Percentiles rank a stretch among this genome's conserved stretches.
Evolutionary conservation across 2,113 vertebrate species (phyloP).

Genomic region (Caloenas nicobarica): DNA sequence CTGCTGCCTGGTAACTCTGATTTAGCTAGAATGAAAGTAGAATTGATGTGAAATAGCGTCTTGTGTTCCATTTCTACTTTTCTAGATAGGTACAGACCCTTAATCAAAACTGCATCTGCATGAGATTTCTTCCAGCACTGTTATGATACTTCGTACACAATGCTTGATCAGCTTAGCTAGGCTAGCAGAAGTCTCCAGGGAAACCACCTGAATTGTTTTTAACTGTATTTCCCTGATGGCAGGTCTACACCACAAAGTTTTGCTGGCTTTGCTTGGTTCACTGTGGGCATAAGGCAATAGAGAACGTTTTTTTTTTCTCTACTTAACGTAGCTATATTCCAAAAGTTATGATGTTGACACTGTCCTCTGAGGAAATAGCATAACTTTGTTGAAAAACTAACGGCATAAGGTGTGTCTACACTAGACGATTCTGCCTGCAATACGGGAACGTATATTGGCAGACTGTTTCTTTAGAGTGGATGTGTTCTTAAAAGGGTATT

Average conservation of each 20-base stretch:
- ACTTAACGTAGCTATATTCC: background rate
- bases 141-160: rapidly evolving
- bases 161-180: background rate
- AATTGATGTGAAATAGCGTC: background rate
- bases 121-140: background rate
- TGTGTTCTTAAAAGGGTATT: background rate
- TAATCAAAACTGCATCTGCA: background rate
- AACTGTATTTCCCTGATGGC: background rate
- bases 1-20: background rate
- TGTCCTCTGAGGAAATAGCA: background rate
- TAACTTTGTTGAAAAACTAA: background rate
- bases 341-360: background rate
- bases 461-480: background rate
- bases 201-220: background rate
- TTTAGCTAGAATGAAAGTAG: background rate
- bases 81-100: background rate
- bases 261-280: background rate
- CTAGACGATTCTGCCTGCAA: background rate
- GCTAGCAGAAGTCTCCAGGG: background rate
- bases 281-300: background rate
- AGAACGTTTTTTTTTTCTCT: background rate
- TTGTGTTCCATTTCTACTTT: background rate
- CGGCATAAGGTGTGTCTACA: background rate
- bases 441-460: background rate
- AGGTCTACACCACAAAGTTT: background rate